A percentile compares a stretch with the other conserved stretches of the same genome.
phyloP scores from a whole-genome alignment of 1,140 invertebrate species.

The Conus betulinus region DNA sequence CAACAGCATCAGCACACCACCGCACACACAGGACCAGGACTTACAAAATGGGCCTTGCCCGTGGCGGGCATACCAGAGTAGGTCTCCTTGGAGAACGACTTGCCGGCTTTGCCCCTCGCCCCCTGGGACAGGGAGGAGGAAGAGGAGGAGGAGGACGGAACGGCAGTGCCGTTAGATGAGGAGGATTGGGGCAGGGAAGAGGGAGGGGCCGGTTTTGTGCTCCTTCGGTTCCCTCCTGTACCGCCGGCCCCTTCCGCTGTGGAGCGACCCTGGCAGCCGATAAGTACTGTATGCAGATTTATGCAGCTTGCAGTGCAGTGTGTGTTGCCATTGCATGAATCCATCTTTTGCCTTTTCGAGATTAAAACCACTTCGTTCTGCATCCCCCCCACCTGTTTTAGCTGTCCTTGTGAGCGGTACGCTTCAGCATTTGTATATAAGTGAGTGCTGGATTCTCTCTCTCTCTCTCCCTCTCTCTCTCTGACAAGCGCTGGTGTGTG shows the following conservation, averaged over 20 bases:
- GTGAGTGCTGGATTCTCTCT: no score
- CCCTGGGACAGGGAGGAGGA: neutral
- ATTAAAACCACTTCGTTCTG: neutral
- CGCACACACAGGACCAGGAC: neutral
- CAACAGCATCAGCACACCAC: no score
- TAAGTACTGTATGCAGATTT: no score
- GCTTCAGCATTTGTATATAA: no score
- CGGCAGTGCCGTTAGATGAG: neutral
- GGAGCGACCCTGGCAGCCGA: neutral
- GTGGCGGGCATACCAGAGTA: constrained; percentile 42
- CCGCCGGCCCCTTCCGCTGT: neutral
- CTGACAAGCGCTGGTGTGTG: neutral
- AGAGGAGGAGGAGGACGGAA: neutral
- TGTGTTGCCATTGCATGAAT: neutral
- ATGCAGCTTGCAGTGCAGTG: no score
- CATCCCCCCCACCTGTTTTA: no score
- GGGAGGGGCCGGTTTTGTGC: neutral
- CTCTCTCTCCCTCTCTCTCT: no score
- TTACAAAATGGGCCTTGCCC: constrained; percentile 54
- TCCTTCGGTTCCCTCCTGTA: neutral
- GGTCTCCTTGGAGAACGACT: constrained; percentile 45
- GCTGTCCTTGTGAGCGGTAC: no score
- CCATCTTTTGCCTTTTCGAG: neutral
- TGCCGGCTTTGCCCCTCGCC: no score
- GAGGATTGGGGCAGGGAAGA: neutral